Evolutionary conservation across 2,113 vertebrate species (phyloP), one percentile per base, ranked within the genome.

Genomic region (Xenopus laevis): DNA sequence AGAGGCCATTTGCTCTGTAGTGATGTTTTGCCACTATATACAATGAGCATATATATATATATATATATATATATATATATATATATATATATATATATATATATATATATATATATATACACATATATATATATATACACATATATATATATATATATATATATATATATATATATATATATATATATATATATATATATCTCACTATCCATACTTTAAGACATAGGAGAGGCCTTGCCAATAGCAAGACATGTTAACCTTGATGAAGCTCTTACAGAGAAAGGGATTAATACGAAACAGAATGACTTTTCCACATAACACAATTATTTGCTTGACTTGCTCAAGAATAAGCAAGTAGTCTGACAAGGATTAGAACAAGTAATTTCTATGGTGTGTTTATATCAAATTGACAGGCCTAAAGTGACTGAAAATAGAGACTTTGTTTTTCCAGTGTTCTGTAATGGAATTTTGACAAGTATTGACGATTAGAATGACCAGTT

Each of bases 391-490:
- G 15, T 64, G 62, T 64, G 27, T 30, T 64, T 64, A 64, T 15
- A 64, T 33, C 62, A 64, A 64, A 44, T 9, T 15, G 30, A 64
- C 62, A 64, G 11, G 30, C n/a, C 62, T 17, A 40, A 40, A 64
- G 3, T 33, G 30, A 27, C 62, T 64, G 33, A 53, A 40, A 64
- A 64, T 17, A 64, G 3, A 15, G 21, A 40, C 21, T 64, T 44
- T 64, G 13, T 33, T 40, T 64, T 27, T n/a, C 27, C 12, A 44
- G 13, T 40, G 33, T 40, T 40, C 21, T 44, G 30, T 64, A 64
- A 64, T 64, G 62, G 27, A 33, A 44, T 64, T 64, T 44, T 64
- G 62, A 64, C 62, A 64, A 17, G 30, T 5, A 27, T 64, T 64
- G 27, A 64, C 8, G 13, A 64, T 40, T 64, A 40, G 27, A 44